These are phyloP conservation scores for Mesorhabditis sp. DNA, from an alignment of 2,888 invertebrate species.

Conservation along the genomic window DNA sequence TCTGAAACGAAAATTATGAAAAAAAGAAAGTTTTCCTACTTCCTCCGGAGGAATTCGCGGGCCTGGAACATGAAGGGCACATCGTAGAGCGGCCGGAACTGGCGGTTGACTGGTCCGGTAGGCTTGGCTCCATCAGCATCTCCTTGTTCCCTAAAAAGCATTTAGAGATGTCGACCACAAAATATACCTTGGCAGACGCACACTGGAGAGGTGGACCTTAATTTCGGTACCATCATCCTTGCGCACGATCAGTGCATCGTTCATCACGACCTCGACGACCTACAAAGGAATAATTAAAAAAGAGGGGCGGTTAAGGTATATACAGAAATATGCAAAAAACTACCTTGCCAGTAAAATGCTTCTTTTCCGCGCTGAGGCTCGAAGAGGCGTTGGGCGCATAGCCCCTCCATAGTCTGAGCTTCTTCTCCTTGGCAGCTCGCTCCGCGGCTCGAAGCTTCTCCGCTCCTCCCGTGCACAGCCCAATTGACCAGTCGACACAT, in stretches of 20 bases:
- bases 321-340: background rate
- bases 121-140: conserved; percentile 31
- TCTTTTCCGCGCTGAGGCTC: conserved; percentile 35
- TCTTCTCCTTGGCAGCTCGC: conserved; percentile 78
- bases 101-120: conserved; percentile 27
- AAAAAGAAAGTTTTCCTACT: conserved; percentile 10
- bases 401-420: conserved; percentile 83
- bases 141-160: conserved; percentile 13
- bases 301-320: background rate
- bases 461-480: conserved; percentile 75
- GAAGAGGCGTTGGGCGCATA: conserved; percentile 68
- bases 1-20: conserved; percentile 58
- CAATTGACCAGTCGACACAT: conserved; percentile 89
- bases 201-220: conserved; percentile 91
- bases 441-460: conserved; percentile 81
- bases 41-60: conserved; percentile 89
- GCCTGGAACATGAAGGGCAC: conserved; percentile 98
- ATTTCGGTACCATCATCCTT: conserved; percentile 74
- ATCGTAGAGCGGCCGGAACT: conserved; percentile 80
- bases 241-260: conserved; percentile 85
- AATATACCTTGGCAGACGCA: conserved; percentile 81
- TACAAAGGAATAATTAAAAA: background rate
- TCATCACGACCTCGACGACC: conserved; percentile 80
- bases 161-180: background rate
- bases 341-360: conserved; percentile 41